Percentiles rank a stretch among this genome's conserved stretches.
Conservation (phyloP, 2,797 vertebrate genomes). For the Anableps anableps region DNA sequence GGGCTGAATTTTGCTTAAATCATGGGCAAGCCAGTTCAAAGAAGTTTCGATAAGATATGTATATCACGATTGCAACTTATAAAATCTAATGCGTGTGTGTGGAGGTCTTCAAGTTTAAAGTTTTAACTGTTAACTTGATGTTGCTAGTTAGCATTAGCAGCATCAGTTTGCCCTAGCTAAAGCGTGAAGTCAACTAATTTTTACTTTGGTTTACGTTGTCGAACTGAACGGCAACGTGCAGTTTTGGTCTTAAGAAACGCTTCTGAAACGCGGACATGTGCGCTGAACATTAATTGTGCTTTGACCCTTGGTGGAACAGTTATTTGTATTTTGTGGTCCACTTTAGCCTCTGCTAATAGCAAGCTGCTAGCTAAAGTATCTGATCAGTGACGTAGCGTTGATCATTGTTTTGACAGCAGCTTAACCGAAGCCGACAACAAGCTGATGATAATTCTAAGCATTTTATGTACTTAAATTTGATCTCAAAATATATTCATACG, state of each 20-base stretch:
- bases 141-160: conserved; percentile 73
- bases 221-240: too few relatives aligned
- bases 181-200: conserved; percentile 43
- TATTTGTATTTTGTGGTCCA: conserved; percentile 50
- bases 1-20: conserved; percentile 26
- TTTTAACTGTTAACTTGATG: conserved; percentile 46
- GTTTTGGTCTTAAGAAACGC: neutral
- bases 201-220: neutral
- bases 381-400: conserved; percentile 75
- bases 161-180: conserved; percentile 59
- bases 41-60: neutral
- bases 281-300: neutral
- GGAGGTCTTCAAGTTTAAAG: conserved; percentile 11
- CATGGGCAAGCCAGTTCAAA: conserved; percentile 5
- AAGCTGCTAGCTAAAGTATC: conserved; percentile 66
- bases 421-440: neutral
- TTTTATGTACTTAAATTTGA: neutral
- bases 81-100: neutral
- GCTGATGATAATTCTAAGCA: neutral
- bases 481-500: neutral
- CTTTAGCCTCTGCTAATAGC: conserved; percentile 62
- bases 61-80: neutral
- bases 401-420: conserved; percentile 80
- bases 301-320: neutral
- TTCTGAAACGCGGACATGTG: neutral